These are phyloP conservation scores for Cephus nigrinus DNA, from an alignment of 2,888 invertebrate species.

Conservation along the genomic window DNA sequence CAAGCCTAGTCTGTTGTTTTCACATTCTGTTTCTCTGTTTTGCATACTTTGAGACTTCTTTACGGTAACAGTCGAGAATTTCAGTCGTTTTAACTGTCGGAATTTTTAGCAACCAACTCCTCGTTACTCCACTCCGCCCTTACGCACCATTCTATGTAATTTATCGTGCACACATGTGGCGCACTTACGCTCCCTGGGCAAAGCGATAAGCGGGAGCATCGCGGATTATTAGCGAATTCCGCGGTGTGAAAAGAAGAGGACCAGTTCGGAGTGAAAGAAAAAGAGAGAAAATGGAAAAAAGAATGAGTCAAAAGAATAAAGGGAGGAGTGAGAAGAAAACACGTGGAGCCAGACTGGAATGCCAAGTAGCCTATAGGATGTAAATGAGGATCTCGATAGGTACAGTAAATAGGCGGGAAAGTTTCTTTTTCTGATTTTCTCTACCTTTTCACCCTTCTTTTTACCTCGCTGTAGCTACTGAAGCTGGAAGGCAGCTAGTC, in stretches of 20 bases:
- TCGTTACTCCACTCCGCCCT: neutral
- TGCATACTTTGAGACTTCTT: slow-evolving; percentile 15
- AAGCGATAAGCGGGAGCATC: slow-evolving; percentile 28
- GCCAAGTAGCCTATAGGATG: neutral
- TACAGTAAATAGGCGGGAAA: neutral
- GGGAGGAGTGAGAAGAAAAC: neutral
- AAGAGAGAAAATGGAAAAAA: neutral
- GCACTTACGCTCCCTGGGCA: slow-evolving; percentile 14
- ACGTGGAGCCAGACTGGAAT: neutral
- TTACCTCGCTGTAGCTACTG: neutral
- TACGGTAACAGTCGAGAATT: slow-evolving; percentile 6
- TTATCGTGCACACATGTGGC: slow-evolving; percentile 51
- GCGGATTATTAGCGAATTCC: slow-evolving; percentile 40
- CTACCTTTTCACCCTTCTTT: neutral
- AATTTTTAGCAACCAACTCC: neutral
- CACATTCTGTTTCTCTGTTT: slow-evolving; percentile 19
- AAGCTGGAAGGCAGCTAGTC: neutral
- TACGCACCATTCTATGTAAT: slow-evolving; percentile 32
- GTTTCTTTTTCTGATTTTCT: neutral
- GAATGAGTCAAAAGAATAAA: neutral
- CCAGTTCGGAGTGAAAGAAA: neutral
- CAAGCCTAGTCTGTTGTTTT: slow-evolving; percentile 18
- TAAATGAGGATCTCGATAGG: neutral
- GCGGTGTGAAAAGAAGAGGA: slow-evolving; percentile 27
- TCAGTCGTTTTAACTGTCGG: neutral